These are phyloP conservation scores for Pomatostomus ruficeps DNA, from an alignment of 2,113 vertebrate species.

Conservation along the genomic window DNA sequence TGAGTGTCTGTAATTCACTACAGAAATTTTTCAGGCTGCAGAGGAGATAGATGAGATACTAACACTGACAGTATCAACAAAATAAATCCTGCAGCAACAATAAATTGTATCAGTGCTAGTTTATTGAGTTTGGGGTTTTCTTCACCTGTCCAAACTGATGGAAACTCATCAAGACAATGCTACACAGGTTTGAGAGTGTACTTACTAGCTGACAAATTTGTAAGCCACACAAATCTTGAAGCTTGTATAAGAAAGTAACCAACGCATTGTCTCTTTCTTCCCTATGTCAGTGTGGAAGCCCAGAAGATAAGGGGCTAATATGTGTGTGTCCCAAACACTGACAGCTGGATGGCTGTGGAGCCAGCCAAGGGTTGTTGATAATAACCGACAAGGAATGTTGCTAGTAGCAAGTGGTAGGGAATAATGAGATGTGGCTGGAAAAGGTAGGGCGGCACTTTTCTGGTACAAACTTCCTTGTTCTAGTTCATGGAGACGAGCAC, in stretches of 20 bases:
- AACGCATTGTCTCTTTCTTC: background rate
- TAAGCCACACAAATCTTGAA: background rate
- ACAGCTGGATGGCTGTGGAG: background rate
- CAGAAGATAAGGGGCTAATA: background rate
- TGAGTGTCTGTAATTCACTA: background rate
- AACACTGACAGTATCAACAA: conserved; percentile 11
- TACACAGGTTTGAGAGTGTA: background rate
- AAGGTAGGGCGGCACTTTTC: background rate
- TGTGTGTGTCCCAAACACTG: background rate
- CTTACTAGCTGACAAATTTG: background rate
- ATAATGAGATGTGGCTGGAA: background rate
- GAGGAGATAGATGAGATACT: conserved; percentile 10
- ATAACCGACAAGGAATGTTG: background rate
- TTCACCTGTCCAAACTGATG: background rate
- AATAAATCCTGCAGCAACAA: conserved; percentile 16
- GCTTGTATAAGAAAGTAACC: background rate
- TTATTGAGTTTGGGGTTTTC: background rate
- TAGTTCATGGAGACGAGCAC: background rate
- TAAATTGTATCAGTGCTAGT: background rate
- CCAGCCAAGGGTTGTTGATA: background rate
- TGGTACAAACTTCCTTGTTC: background rate
- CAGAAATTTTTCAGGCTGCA: background rate
- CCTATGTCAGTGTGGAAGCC: background rate
- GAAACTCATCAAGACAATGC: background rate
- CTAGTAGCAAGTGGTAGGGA: background rate